Base-by-base conservation (phyloP, 2,888 invertebrate species). In the Drosophila suboccidentalis region DNA sequence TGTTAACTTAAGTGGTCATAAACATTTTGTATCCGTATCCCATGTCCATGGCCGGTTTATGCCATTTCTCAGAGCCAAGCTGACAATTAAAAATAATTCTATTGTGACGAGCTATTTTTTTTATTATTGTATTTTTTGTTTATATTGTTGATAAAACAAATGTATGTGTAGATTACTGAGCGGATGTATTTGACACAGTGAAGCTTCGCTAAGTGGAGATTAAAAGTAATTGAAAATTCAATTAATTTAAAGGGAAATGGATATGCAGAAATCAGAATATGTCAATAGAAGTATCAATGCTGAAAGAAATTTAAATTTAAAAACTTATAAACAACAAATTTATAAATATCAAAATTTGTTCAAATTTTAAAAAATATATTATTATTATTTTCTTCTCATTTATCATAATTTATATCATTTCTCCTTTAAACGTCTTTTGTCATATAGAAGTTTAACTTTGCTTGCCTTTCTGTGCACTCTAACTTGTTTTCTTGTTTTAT, bases 1-100 rank as follows among this genome's bases (percentile, higher is more conserved):
- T 71, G 69, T 64, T 53, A 44, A 63, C 62, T 61, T 79, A 87
- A 85, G 65, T 71, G 75, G 63, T 15, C 78, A 68, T 70, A 68
- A 87, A 77, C 71, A 77, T 70, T 77, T 77, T 64, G 57, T 60
- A 43, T 46, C n/a, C 60, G 43, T 46, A 43, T 15, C 46, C 51
- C 17, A 59, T 39, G 39, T 36, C 1, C 32, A 8, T 36, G 22
- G 47, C 15, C n/a, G 15, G 46, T 46, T 72, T 55, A 72, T 39
- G 54, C 34, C 36, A 36, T 17, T 57, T 62, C 50, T 38, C 36
- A 34, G 41, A 58, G 46, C 32, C n/a, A 19, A 43, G 6, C 49
- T n/a, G 55, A 55, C 55, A 67, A 67, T 60, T 55, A 53, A 32
- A 71, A 26, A 19, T 49, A 39, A 71, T 63, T 77, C 53, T 66